Conservation (phyloP, 2,888 invertebrate genomes). For the Apamea monoglypha region DNA sequence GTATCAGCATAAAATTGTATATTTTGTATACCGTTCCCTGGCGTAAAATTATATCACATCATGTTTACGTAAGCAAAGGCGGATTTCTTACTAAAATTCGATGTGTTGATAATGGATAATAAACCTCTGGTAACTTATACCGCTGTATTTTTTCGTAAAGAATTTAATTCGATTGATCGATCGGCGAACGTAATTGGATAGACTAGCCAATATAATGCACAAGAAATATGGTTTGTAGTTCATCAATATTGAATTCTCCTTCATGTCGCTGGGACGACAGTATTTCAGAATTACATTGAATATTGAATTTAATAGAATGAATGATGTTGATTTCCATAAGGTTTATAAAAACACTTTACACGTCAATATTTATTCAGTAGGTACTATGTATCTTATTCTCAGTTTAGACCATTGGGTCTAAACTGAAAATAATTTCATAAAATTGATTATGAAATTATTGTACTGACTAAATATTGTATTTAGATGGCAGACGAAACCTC, state of each 20-base stretch:
- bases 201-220: not conserved
- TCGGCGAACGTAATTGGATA: not conserved
- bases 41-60: not conserved
- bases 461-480: not conserved
- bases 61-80: not conserved
- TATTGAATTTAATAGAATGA: not conserved
- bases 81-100: not conserved
- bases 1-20: conserved; percentile 27
- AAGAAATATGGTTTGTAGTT: not conserved
- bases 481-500: conserved; percentile 99
- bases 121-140: not conserved
- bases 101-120: not conserved
- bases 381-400: not conserved
- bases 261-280: not conserved
- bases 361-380: not conserved
- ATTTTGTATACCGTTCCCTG: not conserved
- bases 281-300: not conserved
- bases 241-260: not conserved
- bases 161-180: not conserved
- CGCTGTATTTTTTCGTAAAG: not conserved
- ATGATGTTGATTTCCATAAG: not conserved
- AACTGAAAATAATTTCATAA: too few species aligned
- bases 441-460: not conserved
- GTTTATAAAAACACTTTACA: not conserved
- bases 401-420: not conserved